phyloP scores from a whole-genome alignment of 2,888 invertebrate genomes.

The Xestoiulus laeticollis region DNA sequence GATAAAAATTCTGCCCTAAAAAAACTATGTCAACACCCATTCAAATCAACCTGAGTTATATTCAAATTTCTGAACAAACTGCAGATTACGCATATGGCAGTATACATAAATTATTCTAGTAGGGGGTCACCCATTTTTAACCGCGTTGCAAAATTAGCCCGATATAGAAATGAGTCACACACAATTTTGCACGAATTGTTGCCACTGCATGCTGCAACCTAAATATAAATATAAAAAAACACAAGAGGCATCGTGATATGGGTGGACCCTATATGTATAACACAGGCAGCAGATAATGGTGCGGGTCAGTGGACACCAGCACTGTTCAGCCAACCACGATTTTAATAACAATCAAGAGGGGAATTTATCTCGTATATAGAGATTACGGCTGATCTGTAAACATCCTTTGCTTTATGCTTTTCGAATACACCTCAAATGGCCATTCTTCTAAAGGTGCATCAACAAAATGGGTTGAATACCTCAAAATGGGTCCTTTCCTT shows the following conservation, averaged over 20 bases:
- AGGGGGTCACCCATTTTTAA: conserved; percentile 29
- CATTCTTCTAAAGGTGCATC: neutral
- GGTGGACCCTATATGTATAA: neutral
- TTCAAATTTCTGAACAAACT: conserved; percentile 31
- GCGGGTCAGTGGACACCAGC: conserved; percentile 3
- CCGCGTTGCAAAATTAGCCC: conserved; percentile 27
- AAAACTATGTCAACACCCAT: conserved; percentile 34
- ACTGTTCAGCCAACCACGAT: conserved; percentile 20
- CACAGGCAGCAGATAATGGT: neutral
- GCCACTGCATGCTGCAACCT: conserved; percentile 5
- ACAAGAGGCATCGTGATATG: neutral
- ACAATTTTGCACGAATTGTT: conserved; percentile 2
- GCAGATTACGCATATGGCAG: conserved; percentile 25
- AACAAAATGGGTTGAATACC: too few relatives aligned
- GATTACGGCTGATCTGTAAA: neutral
- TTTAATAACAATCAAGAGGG: conserved; percentile 20
- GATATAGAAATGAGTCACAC: neutral
- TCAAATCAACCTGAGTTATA: conserved; percentile 14
- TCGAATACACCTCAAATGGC: neutral
- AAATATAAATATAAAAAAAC: conserved; percentile 1
- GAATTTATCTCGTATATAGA: conserved; percentile 11
- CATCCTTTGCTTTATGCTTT: neutral
- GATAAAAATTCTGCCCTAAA: conserved; percentile 17
- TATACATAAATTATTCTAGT: conserved; percentile 6
- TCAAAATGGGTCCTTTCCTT: too few relatives aligned